phyloP scores from a whole-genome alignment of 2,113 vertebrate species.

The Indicator maculatus region DNA sequence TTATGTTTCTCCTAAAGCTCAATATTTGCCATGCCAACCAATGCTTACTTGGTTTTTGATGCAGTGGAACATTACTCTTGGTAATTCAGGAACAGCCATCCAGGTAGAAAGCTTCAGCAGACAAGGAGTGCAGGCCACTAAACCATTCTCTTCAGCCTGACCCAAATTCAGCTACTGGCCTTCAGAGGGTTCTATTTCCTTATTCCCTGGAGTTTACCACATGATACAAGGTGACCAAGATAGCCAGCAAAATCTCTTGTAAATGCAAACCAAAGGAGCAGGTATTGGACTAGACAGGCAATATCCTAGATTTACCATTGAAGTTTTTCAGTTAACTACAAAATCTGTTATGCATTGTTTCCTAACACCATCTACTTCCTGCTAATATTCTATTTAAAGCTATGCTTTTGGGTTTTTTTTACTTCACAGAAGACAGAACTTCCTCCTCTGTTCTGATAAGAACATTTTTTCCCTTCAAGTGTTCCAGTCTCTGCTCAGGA shows the following conservation, averaged over 20 bases:
- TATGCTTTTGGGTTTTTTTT: no score
- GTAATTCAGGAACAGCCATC: background rate
- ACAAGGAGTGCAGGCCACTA: background rate
- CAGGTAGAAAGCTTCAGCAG: background rate
- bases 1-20: background rate
- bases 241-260: background rate
- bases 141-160: conserved; percentile 2
- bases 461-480: background rate
- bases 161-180: conserved; percentile 26
- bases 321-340: background rate
- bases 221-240: conserved; percentile 21
- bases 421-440: background rate
- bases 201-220: background rate
- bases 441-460: background rate
- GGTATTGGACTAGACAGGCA: background rate
- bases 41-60: background rate
- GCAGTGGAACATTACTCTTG: background rate
- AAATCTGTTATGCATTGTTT: conserved; percentile 18
- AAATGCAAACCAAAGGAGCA: background rate
- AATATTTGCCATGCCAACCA: background rate
- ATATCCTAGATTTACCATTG: background rate
- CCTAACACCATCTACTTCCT: background rate
- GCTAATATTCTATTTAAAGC: background rate
- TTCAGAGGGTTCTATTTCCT: conserved; percentile 3
- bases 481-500: background rate